These are phyloP conservation scores for Phymastichus coffea DNA, from an alignment of 1,140 invertebrate genomes.

Conservation along the genomic window DNA sequence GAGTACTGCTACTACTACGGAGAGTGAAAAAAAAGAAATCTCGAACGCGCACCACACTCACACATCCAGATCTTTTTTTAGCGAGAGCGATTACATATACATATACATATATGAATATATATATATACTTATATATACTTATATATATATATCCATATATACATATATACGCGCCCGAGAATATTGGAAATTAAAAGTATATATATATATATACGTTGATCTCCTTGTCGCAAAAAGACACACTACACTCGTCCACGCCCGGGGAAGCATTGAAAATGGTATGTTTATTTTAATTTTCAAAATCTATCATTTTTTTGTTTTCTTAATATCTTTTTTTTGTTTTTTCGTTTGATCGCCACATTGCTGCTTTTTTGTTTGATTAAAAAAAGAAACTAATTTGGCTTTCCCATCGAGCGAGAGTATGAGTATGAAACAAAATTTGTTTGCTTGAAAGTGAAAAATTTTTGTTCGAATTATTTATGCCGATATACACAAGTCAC, in stretches of 20 bases:
- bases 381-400: constrained; percentile 7
- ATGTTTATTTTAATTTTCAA: constrained; percentile 40
- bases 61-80: constrained; percentile 6
- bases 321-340: constrained; percentile 13
- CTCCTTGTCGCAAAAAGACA: constrained; percentile 32
- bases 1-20: constrained; percentile 3
- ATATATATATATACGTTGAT: too few species aligned
- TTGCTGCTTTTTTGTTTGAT: background rate
- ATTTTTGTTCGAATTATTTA: background rate
- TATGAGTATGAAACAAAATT: background rate
- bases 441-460: background rate
- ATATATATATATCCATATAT: too few species aligned
- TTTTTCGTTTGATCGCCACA: background rate
- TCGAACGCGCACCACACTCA: constrained; percentile 13
- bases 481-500: constrained; percentile 32
- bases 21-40: background rate
- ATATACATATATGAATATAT: too few species aligned
- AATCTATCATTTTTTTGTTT: constrained; percentile 24
- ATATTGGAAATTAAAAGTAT: too few species aligned
- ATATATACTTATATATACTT: too few species aligned
- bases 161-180: background rate
- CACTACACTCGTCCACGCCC: constrained; percentile 47
- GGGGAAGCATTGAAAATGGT: constrained; percentile 53
- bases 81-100: background rate
- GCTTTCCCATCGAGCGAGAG: constrained; percentile 19